These are phyloP conservation scores for Corydoras maculifer DNA, from an alignment of 2,113 vertebrate species.

Conservation along the genomic window DNA sequence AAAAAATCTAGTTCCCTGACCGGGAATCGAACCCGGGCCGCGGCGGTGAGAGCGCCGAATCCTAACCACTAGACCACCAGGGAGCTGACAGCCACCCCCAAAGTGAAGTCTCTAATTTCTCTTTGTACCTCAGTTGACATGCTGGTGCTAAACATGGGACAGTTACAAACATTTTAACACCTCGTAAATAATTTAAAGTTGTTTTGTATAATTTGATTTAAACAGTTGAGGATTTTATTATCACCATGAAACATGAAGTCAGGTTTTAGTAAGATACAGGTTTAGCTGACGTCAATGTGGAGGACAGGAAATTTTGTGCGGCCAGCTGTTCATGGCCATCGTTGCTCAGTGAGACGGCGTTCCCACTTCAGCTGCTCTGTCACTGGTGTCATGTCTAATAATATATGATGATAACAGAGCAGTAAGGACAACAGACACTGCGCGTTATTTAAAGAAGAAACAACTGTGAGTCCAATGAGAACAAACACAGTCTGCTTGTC, in stretches of 20 bases:
- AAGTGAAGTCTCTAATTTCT: too few relatives aligned
- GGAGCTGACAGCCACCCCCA: slow-evolving; percentile 14
- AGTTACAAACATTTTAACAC: too few relatives aligned
- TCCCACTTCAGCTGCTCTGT: slow-evolving; percentile 46
- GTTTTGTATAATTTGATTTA: too few relatives aligned
- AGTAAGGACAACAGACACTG: slow-evolving; percentile 21
- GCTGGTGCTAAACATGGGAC: too few relatives aligned
- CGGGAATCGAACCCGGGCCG: slow-evolving; percentile 56
- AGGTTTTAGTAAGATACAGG: background rate
- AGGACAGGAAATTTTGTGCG: background rate
- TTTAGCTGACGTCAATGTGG: slow-evolving; percentile 26
- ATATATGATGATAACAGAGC: slow-evolving; percentile 66
- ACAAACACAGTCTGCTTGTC: slow-evolving; percentile 10
- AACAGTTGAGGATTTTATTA: too few relatives aligned
- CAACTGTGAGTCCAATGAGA: slow-evolving; percentile 23
- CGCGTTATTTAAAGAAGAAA: slow-evolving; percentile 55
- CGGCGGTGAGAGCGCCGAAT: slow-evolving; percentile 55
- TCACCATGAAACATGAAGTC: background rate
- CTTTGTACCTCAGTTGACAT: too few relatives aligned
- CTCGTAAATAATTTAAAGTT: too few relatives aligned
- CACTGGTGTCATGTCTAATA: slow-evolving; percentile 62
- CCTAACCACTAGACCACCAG: slow-evolving; percentile 58
- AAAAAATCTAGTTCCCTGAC: slow-evolving; percentile 43
- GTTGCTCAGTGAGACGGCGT: slow-evolving; percentile 36
- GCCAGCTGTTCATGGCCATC: slow-evolving; percentile 56